These are phyloP conservation scores for Microplitis manilae DNA, from an alignment of 2,888 invertebrate genomes.

Conservation along the genomic window DNA sequence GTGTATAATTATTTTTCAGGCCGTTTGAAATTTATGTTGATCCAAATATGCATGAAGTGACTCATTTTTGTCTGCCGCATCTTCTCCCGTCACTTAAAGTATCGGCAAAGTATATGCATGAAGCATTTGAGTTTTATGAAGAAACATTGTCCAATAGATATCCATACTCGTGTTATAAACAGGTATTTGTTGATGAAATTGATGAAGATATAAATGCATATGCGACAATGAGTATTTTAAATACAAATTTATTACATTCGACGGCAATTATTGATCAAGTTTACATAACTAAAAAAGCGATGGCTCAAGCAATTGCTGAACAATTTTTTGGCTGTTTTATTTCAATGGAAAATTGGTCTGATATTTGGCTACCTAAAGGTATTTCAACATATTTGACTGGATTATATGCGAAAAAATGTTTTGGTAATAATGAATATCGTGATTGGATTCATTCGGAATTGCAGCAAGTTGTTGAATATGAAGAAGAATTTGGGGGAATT, in stretches of 20 bases:
- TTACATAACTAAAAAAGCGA: slow-evolving; percentile 87
- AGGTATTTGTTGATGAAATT: slow-evolving; percentile 98
- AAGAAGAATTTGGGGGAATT: slow-evolving; percentile 89
- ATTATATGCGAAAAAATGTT: slow-evolving; percentile 94
- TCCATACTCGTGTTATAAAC: slow-evolving; percentile 97
- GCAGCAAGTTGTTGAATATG: slow-evolving; percentile 88
- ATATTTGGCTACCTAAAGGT: slow-evolving; percentile 95
- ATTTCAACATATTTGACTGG: slow-evolving; percentile 93
- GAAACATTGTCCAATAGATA: slow-evolving; percentile 94
- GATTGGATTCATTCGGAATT: slow-evolving; percentile 85
- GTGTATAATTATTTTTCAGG: slow-evolving; percentile 71
- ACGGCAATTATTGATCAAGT: slow-evolving; percentile 94
- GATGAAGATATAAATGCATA: slow-evolving; percentile 91
- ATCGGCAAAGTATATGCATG: slow-evolving; percentile 92
- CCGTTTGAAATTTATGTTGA: slow-evolving; percentile 97
- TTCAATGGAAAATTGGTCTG: slow-evolving; percentile 96
- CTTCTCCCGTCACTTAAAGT: slow-evolving; percentile 91
- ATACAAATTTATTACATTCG: slow-evolving; percentile 92
- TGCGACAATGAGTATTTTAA: slow-evolving; percentile 93
- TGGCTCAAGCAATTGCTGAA: slow-evolving; percentile 97
- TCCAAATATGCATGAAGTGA: slow-evolving; percentile 98
- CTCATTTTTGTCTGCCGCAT: slow-evolving; percentile 96
- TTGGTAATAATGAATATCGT: slow-evolving; percentile 97
- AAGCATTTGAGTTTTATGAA: slow-evolving; percentile 98
- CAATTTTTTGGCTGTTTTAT: slow-evolving; percentile 99